A percentile compares a stretch with the other conserved stretches of the same genome.
phyloP scores from a whole-genome alignment of 1,140 invertebrate species.

The Drosophila varians region DNA sequence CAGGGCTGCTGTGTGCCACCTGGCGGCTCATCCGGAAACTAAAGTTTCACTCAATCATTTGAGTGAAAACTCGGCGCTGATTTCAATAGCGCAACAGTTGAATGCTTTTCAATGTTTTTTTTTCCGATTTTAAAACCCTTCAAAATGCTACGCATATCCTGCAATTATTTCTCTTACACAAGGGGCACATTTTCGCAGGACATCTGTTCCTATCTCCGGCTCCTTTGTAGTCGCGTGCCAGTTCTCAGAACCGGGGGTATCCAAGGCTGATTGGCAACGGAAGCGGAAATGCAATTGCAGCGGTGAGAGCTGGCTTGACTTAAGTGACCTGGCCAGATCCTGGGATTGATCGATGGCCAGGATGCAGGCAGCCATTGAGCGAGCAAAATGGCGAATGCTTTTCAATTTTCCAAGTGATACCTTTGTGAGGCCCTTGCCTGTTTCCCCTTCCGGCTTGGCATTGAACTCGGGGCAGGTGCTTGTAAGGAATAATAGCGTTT shows the following conservation, averaged over 20 bases:
- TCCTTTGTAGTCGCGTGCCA: slow-evolving; percentile 10
- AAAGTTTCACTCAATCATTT: background rate
- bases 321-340: slow-evolving; percentile 26
- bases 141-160: too few species aligned
- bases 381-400: slow-evolving; percentile 6
- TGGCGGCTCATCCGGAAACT: background rate
- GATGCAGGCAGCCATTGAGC: background rate
- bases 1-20: background rate
- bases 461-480: background rate
- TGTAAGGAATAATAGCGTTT: background rate
- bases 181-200: background rate
- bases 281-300: slow-evolving; percentile 7
- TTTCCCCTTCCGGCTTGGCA: background rate
- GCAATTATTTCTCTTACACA: too few species aligned
- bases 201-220: background rate
- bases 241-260: slow-evolving; percentile 1
- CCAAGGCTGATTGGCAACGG: background rate
- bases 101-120: too few species aligned
- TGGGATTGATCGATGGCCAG: slow-evolving; percentile 28
- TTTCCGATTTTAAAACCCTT: too few species aligned
- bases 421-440: background rate
- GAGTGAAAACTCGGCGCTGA: background rate
- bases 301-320: slow-evolving; percentile 22
- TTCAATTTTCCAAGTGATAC: background rate
- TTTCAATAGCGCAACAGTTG: background rate